Base-by-base conservation (phyloP, 2,888 invertebrate genomes). In the Criorhina ranunculi region DNA sequence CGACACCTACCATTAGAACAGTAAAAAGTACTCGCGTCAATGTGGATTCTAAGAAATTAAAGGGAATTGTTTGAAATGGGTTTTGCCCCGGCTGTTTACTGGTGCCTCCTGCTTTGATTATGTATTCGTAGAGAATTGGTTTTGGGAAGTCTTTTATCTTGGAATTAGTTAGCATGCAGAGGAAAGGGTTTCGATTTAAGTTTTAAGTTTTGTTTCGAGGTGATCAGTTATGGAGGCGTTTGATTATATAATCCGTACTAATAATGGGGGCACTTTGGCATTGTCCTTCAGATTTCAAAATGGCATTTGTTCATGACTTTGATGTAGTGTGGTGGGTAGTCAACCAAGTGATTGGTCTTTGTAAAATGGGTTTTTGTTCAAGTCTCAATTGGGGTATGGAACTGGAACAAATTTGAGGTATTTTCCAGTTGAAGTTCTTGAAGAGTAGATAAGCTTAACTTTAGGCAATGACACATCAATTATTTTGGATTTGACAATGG, bases 101-200 rank as follows among this genome's bases (percentile, higher is more conserved):
- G 35, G 12, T n/a, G 35, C n/a, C 35, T 8, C 8, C 12, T 67
- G 29, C n/a, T 53, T 31, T 31, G 31, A 69, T 69, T 69, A 55
- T 35, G 55, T 44, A 55, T 55, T 44, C 69, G 29, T 33, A 31
- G 40, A 31, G 72, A 33, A 60, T 60, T 62, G 51, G 51, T 51
- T 37, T 0, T 11, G 17, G 12, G 31, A 51, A 29, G 37, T 40
- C 6, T 11, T 31, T 17, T 24, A 72, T 15, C 37, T 31, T 37
- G 49, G 51, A 60, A 51, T 72, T 60, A 72, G 60, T 49, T 49
- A n/a, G 15, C 29, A 29, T 8, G 12, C 11, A 60, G 15, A 15
- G 40, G n/a, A 24, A 19, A 40, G 2, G 57, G 31, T n/a, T 17
- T 9, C 12, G 35, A 46, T 37, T 49, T 35, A 35, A 24, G 35